Conservation (phyloP, 92 coral and sea anemone species). For the Parazoanthus atlanticus region DNA sequence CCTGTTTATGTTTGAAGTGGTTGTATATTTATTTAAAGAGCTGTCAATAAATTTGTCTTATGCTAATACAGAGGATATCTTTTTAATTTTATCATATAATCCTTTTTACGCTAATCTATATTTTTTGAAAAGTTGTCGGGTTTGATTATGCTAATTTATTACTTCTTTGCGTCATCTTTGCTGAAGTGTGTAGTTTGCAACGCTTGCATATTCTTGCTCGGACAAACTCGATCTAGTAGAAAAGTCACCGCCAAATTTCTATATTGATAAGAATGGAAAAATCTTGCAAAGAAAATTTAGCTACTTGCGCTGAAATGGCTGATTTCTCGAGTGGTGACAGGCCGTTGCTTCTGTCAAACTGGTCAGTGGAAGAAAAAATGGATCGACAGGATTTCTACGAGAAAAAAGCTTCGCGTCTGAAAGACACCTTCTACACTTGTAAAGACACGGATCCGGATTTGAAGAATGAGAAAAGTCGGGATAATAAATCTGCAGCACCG, state of each 20-base stretch:
- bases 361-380: conserved; percentile 34
- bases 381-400: conserved; percentile 40
- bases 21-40: no score
- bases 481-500: conserved; percentile 3
- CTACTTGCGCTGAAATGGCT: not conserved
- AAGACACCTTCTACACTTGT: not conserved
- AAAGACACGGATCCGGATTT: conserved; percentile 1
- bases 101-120: not conserved
- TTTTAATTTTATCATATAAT: no score
- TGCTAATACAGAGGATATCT: no score
- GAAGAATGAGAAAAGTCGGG: not conserved
- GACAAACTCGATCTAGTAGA: not conserved
- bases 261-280: conserved; percentile 13
- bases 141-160: conserved; percentile 30
- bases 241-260: not conserved
- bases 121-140: not conserved
- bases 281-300: not conserved
- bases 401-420: conserved; percentile 30
- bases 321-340: not conserved
- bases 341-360: conserved; percentile 37
- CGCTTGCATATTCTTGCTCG: not conserved
- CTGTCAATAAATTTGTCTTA: no score
- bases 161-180: not conserved
- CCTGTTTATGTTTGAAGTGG: no score
- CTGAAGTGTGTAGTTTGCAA: not conserved